Conservation (phyloP, 2,113 vertebrate species). For the Laticauda colubrina region DNA sequence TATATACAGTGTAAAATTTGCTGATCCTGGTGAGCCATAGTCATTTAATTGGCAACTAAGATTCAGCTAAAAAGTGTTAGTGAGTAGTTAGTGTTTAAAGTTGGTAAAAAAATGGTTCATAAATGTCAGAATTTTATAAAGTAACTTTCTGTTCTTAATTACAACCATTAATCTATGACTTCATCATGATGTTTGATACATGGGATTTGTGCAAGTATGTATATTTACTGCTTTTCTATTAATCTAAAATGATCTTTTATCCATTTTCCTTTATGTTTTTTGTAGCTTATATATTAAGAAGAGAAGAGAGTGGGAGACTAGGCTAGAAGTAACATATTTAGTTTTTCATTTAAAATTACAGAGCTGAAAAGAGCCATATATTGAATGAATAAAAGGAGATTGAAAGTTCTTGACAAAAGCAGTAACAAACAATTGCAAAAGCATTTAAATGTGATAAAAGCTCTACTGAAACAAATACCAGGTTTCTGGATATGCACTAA, state of each 20-base stretch:
- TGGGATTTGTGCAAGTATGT: not conserved
- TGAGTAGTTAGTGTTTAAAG: not conserved
- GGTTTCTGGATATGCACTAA: not conserved
- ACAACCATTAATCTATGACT: not conserved
- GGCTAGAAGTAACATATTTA: not conserved
- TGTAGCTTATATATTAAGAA: not conserved
- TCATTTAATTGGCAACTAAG: not conserved
- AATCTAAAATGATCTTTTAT: not conserved
- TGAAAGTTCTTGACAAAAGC: not conserved
- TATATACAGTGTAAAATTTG: not conserved
- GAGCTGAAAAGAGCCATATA: not conserved
- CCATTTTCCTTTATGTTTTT: not conserved
- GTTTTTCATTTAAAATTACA: not conserved
- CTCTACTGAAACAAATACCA: not conserved
- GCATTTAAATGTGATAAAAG: not conserved
- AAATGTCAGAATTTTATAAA: not conserved
- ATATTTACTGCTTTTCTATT: not conserved
- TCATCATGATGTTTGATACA: not conserved
- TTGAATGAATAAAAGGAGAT: not conserved
- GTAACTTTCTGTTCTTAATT: not conserved
- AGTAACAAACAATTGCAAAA: not conserved
- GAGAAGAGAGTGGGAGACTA: not conserved
- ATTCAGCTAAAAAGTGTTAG: not conserved
- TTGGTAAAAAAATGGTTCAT: not conserved
- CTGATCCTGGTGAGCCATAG: not conserved